Evolutionary conservation across 2,113 vertebrate species (phyloP), one percentile per base, ranked within the genome.

Genomic region (Balaeniceps rex): DNA sequence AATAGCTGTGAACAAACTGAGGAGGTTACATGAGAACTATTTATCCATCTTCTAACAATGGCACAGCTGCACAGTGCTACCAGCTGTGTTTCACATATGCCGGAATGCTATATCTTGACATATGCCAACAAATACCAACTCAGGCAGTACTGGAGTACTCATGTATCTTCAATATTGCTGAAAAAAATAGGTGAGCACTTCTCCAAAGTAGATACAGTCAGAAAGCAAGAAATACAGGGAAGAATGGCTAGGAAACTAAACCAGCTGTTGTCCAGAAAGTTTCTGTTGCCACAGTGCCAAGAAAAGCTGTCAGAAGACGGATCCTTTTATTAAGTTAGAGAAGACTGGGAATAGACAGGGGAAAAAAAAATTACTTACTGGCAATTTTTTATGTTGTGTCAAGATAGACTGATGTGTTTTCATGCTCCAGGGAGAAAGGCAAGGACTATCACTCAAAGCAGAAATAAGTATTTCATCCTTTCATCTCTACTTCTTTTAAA

Each of bases 251-350:
- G 75, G 46, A 95, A 95, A 80, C 40, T 44, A 52, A 46, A 72
- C 36, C 79, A 95, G 66, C 60, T 80, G 63, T 14, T 92, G 84
- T 95, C 78, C 91, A 74, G 74, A 89, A 88, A 92, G 38, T 70
- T 90, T 78, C 71, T 96, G 90, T 87, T 88, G 66, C 63, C 80
- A 90, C 60, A 70, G 40, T 18, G 33, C 69, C 81, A 81, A 81
- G 80, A 93, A 94, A 96, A 93, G 47, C 79, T 88, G 93, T 72
- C 89, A 93, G 71, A 93, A 91, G 51, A 80, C 33, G 90, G 49
- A 87, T 72, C 57, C 11, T 88, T 95, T 95, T 83, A 94, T 66
- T 49, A 94, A 91, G 84, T 63, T 74, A 91, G 57, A 89, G 63
- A 91, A 90, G 34, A 60, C 21, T 87, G 78, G 77, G 63, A 94